Base-by-base conservation (phyloP, 1,140 invertebrate genomes). In the Drosophila subpulchrella region DNA sequence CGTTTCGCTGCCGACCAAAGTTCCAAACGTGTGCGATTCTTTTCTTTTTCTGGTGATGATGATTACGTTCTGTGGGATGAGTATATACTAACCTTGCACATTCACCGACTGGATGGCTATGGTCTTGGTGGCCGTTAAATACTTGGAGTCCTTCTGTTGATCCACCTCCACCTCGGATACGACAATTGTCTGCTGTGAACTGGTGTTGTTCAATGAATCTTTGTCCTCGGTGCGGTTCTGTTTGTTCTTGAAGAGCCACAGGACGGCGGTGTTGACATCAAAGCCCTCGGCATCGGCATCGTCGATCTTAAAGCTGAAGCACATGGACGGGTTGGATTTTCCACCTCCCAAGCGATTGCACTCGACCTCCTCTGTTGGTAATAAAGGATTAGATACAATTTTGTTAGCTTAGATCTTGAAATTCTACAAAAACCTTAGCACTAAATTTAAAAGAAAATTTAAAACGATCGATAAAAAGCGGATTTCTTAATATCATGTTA, bases 111-210 rank as follows among this genome's bases (percentile, higher is more conserved):
- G 93, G 60, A 96, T 96, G 4, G 95, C 96, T 54, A 96, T 95
- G 0, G 96, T 95, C 57, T 95, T 96, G 5, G 94, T 95, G 89
- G 96, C 95, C 75, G 95, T 95, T 74, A 96, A 95, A 84, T 95
- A 95, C 54, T 95, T 94, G 38, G 95, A 94, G 32, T 94, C 94
- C 83, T 96, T 94, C 95, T 96, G 96, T 73, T 96, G 95, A 51
- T 95, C 95, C n/a, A 96, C 94, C 92, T 97, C 96, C 13, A 96
- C 94, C 92, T 97, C 96, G 0, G 95, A 96, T 7, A 97, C 94
- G 0, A 97, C 94, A 71, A 97, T 96, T 0, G 96, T 96, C 86
- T 97, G 96, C 24, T 78, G 58, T 7, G 57, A 62, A 3, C n/a
- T 46, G 13, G 50, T 50, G 11, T 20, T 46, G 8, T 54, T 72